phyloP scores from a whole-genome alignment of 2,797 vertebrate genomes.

The Ptychobarbus kaznakovi region DNA sequence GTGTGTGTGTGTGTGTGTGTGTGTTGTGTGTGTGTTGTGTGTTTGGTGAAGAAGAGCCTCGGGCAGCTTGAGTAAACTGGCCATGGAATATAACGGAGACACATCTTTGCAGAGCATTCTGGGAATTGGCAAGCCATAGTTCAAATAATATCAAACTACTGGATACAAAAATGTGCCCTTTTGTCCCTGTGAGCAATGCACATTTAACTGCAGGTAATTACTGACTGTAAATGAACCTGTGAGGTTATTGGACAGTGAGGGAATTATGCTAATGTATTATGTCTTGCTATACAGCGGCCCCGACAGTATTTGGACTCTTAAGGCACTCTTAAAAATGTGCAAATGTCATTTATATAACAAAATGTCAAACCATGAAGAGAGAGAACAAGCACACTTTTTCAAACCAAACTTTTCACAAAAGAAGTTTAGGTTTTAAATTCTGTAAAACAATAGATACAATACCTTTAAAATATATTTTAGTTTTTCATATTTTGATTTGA shows the following conservation, averaged over 20 bases:
- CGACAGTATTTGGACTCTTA: neutral
- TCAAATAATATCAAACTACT: conserved; percentile 24
- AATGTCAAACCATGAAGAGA: neutral
- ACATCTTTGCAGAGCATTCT: conserved; percentile 48
- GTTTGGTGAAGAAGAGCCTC: neutral
- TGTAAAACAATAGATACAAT: neutral
- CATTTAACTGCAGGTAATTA: conserved; percentile 51
- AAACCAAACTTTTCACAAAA: neutral
- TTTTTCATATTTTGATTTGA: neutral
- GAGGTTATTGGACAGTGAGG: conserved; percentile 24
- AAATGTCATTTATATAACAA: neutral
- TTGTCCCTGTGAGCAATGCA: conserved; percentile 37
- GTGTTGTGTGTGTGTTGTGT: conserved; percentile 26
- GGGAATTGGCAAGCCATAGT: conserved; percentile 28
- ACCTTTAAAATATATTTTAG: neutral
- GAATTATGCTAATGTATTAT: conserved; percentile 14
- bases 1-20: conserved; percentile 20
- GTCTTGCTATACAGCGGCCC: neutral
- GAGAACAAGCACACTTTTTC: neutral
- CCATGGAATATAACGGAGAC: conserved; percentile 46
- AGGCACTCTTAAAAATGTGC: conserved; percentile 18
- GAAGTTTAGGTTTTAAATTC: neutral
- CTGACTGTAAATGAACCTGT: conserved; percentile 26
- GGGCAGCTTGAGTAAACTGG: conserved; percentile 35
- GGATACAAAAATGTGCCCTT: conserved; percentile 42